These are phyloP conservation scores for Coecobrya sp. DNA, from an alignment of 2,888 invertebrate genomes.

Conservation along the genomic window DNA sequence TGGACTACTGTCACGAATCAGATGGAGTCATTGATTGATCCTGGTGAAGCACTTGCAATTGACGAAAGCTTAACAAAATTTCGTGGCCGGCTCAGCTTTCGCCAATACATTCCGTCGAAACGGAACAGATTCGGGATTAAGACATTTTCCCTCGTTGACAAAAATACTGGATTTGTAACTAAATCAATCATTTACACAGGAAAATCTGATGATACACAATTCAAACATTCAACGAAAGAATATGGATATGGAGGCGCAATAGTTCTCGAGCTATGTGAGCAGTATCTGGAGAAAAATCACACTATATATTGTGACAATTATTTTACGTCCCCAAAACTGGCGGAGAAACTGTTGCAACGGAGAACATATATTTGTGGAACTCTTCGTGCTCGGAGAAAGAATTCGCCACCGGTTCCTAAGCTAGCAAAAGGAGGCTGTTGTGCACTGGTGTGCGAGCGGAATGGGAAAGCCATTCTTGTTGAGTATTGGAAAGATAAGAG, in stretches of 20 bases:
- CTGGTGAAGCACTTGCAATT: conserved; percentile 61
- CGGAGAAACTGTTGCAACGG: conserved; percentile 30
- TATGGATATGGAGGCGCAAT: conserved; percentile 66
- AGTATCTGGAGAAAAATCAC: conserved; percentile 70
- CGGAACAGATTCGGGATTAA: conserved; percentile 81
- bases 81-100: conserved; percentile 76
- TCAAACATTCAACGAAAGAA: background rate
- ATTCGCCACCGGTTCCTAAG: conserved; percentile 71
- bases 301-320: conserved; percentile 79
- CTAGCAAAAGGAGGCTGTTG: conserved; percentile 65
- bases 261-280: conserved; percentile 55
- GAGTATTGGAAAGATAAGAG: conserved; percentile 45
- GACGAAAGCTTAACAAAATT: conserved; percentile 81
- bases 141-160: conserved; percentile 72
- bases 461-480: conserved; percentile 25
- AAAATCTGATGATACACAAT: conserved; percentile 44
- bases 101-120: conserved; percentile 83
- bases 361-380: conserved; percentile 82
- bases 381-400: conserved; percentile 75
- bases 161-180: conserved; percentile 71
- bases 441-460: background rate
- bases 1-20: conserved; percentile 61
- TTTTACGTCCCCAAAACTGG: conserved; percentile 50
- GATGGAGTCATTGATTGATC: conserved; percentile 61
- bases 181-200: conserved; percentile 64